Evolutionary conservation across 2,113 vertebrate genomes (phyloP).

Genomic region (Pygoscelis adeliae): DNA sequence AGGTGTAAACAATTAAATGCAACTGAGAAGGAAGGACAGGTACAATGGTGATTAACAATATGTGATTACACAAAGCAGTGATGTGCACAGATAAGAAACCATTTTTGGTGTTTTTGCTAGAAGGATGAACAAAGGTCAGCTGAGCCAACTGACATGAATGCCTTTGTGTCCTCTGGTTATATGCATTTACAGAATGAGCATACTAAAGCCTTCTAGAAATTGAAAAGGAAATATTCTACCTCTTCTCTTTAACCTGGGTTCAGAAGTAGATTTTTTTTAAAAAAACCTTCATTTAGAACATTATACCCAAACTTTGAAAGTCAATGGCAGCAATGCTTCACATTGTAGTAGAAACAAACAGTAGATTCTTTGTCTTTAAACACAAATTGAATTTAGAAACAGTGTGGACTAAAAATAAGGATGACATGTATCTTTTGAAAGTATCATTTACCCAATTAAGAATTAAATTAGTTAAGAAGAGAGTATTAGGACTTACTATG

Average conservation of each 20-base stretch:
- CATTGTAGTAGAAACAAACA: neutral
- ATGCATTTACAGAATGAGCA: neutral
- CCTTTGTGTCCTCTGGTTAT: neutral
- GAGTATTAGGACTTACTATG: neutral
- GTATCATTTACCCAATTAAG: neutral
- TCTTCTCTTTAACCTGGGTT: neutral
- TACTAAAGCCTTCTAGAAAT: neutral
- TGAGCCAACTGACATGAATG: neutral
- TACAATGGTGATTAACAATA: neutral
- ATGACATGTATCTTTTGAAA: neutral
- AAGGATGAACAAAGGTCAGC: neutral
- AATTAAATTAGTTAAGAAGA: neutral
- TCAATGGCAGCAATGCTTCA: neutral
- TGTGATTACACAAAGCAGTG: neutral
- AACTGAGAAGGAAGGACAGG: neutral
- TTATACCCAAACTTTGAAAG: neutral
- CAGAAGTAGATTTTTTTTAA: neutral
- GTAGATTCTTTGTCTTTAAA: neutral
- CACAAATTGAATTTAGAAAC: neutral
- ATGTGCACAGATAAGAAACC: neutral
- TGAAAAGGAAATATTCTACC: neutral
- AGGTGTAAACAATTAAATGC: neutral
- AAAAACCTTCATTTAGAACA: neutral
- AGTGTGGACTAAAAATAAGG: neutral
- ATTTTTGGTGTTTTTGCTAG: neutral